A percentile compares a stretch with the other conserved stretches of the same genome.
Evolutionary conservation across 2,888 invertebrate genomes (phyloP).

Genomic region (Eupithecia dodoneata): DNA sequence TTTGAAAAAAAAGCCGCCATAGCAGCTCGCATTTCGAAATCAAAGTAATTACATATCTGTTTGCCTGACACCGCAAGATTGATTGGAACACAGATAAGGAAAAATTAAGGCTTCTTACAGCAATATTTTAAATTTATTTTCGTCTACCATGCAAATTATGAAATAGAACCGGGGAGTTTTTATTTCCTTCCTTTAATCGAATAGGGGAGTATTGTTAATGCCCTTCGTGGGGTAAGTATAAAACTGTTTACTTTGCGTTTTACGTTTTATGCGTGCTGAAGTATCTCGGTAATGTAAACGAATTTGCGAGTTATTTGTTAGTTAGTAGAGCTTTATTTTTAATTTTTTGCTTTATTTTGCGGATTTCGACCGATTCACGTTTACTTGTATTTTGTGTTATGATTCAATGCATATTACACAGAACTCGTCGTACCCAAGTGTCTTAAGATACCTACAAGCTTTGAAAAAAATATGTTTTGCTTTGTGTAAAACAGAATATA

Average conservation of each 20-base stretch:
- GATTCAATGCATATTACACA: not conserved
- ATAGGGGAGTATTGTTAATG: conserved; percentile 76
- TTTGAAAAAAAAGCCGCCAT: not conserved
- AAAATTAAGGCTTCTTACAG: conserved; percentile 71
- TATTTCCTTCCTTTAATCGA: conserved; percentile 74
- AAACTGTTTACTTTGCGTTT: conserved; percentile 70
- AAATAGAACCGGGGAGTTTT: conserved; percentile 77
- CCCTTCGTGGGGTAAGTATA: conserved; percentile 42
- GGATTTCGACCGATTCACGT: not conserved
- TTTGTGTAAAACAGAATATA: not conserved
- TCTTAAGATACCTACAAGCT: not conserved
- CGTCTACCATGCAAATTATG: conserved; percentile 82
- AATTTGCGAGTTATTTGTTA: conserved; percentile 33
- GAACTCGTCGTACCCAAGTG: not conserved
- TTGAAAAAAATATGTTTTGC: not conserved
- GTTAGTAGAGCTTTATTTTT: conserved; percentile 21
- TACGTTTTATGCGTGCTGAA: conserved; percentile 54
- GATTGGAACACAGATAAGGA: conserved; percentile 71
- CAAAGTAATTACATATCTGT: conserved; percentile 35
- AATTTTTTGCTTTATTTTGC: not conserved
- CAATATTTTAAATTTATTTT: conserved; percentile 83
- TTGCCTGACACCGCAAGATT: conserved; percentile 57
- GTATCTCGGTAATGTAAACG: conserved; percentile 38
- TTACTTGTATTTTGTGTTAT: not conserved
- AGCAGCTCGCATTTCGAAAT: not conserved